phyloP scores from a whole-genome alignment of 2,113 vertebrate species.

The Petrocephalus zakoni region DNA sequence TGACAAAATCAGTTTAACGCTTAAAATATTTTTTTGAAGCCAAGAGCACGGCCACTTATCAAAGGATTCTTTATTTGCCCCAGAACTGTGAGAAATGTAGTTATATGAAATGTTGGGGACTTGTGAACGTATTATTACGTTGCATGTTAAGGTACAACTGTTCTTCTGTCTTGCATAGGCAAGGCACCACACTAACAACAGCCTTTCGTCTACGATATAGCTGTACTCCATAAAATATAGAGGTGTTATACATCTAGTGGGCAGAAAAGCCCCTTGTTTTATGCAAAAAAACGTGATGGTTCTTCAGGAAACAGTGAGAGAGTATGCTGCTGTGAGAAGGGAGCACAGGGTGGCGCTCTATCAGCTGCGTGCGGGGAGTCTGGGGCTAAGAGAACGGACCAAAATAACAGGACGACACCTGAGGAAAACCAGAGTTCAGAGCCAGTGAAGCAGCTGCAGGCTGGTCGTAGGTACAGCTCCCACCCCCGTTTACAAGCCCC shows the following conservation, averaged over 20 bases:
- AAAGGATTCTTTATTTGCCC: not conserved
- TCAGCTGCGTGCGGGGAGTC: not conserved
- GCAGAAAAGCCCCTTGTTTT: not conserved
- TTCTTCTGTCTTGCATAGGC: not conserved
- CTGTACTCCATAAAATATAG: too few relatives aligned
- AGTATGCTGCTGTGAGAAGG: not conserved
- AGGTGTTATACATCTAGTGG: not conserved
- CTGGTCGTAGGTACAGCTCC: not conserved
- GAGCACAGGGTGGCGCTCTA: not conserved
- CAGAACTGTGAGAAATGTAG: not conserved
- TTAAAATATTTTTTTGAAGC: not conserved
- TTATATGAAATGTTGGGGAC: not conserved
- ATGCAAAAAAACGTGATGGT: not conserved
- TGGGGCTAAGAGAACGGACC: not conserved
- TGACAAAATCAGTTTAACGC: not conserved
- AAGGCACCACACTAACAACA: not conserved
- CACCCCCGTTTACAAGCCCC: not conserved
- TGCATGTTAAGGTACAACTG: not conserved
- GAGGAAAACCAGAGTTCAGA: not conserved
- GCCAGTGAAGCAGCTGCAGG: not conserved
- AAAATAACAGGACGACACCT: not conserved
- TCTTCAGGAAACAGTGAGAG: not conserved
- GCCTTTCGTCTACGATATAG: not conserved
- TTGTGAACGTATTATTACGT: not conserved
- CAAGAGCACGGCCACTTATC: not conserved